phyloP scores from a whole-genome alignment of 2,113 vertebrate genomes.

The Thryonomys swinderianus region DNA sequence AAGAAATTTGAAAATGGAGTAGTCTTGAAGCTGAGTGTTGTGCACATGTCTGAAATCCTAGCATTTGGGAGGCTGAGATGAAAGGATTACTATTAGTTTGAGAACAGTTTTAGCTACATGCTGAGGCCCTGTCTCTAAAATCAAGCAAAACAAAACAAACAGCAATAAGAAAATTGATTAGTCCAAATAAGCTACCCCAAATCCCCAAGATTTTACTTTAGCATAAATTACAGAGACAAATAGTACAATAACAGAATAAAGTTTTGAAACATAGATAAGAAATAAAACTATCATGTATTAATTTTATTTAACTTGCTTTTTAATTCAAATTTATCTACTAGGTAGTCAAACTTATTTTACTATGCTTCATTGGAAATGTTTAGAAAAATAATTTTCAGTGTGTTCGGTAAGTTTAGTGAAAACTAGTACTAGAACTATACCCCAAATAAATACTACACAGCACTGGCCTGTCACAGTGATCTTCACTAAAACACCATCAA shows the following conservation, averaged over 20 bases:
- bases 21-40: neutral
- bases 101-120: neutral
- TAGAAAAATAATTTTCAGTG: neutral
- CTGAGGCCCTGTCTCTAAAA: neutral
- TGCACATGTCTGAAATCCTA: neutral
- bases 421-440: neutral
- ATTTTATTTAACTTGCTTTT: conserved; percentile 5
- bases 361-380: neutral
- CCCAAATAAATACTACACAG: neutral
- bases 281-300: neutral
- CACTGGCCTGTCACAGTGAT: neutral
- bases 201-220: neutral
- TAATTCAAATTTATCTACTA: neutral
- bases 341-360: neutral
- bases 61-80: neutral
- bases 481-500: neutral
- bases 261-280: neutral
- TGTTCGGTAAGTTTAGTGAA: conserved; percentile 45
- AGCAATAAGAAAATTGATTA: neutral
- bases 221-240: neutral
- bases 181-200: neutral
- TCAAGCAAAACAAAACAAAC: neutral
- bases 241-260: neutral
- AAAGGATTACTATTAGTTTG: neutral
- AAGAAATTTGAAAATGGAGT: conserved; percentile 3